Evolutionary conservation across 2,113 vertebrate species (phyloP), one percentile per base, ranked within the genome.

Genomic region (Nerophis ophidion): DNA sequence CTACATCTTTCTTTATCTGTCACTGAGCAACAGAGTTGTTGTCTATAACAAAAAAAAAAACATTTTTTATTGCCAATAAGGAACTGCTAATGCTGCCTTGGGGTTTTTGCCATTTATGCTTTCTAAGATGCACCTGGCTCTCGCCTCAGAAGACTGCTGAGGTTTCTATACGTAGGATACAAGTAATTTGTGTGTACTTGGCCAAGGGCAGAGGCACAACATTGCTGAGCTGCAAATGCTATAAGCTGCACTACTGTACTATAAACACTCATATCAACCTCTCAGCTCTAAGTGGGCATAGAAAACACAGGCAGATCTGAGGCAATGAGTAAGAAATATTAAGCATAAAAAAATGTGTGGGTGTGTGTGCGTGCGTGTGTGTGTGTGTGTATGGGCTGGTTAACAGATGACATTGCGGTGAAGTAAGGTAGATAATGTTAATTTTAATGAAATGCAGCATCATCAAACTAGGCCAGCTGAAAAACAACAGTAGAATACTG

Each of bases 171-270:
- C 12, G 57, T 66, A 60, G 79, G 63, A 50, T 63, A 66, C 8
- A 46, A 71, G 54, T 77, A 7, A 4, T 70, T 66, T 72, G 62
- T 57, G 72, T 57, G 77, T 79, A 81, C 82, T 85, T 49, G 66
- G 73, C 66, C 52, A 65, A 86, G 78, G 83, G 71, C 83, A 80
- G 76, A 60, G 45, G 57, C 53, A 6, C 60, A 36, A 16, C 47
- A 68, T 64, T 81, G 77, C 84, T 71, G 80, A 84, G 78, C 74
- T 68, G 63, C 57, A 70, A 72, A 76, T 70, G 76, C 79, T 75
- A 38, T 34, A 34, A 51, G 12, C 19, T 11, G 49, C 13, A 51
- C 26, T 51, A 63, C 66, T 17, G 61, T 63, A 7, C 51, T 26
- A 55, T 66, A 70, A 76, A 61, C 66, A 62, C 70, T 58, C 35